Evolutionary conservation across 53 echinoderm and acorn worm genomes (phyloP).

Genomic region (Antedon mediterranea): DNA sequence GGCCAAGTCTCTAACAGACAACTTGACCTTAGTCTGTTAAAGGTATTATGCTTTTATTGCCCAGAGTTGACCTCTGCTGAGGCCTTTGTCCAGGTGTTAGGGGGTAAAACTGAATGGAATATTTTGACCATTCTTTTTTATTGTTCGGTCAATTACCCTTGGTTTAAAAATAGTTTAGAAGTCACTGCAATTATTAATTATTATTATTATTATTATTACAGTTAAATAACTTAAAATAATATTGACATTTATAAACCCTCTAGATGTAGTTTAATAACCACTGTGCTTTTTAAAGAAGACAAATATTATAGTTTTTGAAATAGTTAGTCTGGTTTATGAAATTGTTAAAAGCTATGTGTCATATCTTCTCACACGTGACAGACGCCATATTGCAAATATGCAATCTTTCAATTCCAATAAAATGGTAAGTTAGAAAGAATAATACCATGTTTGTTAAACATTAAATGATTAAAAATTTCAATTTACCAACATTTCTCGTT

Average conservation of each 20-base stretch:
- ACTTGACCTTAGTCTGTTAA: not conserved
- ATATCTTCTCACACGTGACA: too few relatives aligned
- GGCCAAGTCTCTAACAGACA: not conserved
- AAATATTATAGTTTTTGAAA: not conserved
- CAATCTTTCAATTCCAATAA: too few relatives aligned
- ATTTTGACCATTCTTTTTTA: not conserved
- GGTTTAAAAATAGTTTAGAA: not conserved
- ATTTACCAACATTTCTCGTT: not conserved
- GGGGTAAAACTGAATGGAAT: not conserved
- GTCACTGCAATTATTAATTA: not conserved
- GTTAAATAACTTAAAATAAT: not conserved
- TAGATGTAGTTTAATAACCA: not conserved
- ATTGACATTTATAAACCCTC: not conserved
- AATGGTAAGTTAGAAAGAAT: too few relatives aligned
- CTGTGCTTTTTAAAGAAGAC: not conserved
- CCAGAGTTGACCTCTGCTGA: not conserved
- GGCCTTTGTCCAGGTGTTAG: conserved; percentile 1
- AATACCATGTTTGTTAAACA: too few relatives aligned
- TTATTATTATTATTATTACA: too few relatives aligned
- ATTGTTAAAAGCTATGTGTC: not conserved
- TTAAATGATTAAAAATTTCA: not conserved
- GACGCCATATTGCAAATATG: too few relatives aligned
- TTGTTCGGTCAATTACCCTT: not conserved
- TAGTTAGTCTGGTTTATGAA: not conserved
- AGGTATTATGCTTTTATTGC: not conserved